A percentile compares a stretch with the other conserved stretches of the same genome.
These are phyloP conservation scores for Enteromius treurensis DNA, from an alignment of 2,797 vertebrate genomes.

Conservation along the genomic window DNA sequence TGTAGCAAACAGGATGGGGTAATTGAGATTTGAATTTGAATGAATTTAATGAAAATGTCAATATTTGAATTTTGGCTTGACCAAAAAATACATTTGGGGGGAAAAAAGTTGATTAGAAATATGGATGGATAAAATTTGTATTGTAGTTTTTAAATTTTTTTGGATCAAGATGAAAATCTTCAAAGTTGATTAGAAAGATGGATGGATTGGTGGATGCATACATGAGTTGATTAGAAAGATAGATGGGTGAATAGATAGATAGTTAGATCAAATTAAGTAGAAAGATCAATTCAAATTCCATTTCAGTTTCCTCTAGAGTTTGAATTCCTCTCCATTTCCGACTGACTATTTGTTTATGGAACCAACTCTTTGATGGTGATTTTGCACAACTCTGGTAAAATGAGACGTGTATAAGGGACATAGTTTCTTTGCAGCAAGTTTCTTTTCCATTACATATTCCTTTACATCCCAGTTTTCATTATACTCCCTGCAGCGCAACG, in stretches of 20 bases:
- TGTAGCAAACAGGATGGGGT: background rate
- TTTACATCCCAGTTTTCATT: conserved; percentile 13
- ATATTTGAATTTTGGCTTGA: background rate
- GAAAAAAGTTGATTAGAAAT: background rate
- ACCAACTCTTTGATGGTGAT: background rate
- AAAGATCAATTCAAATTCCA: background rate
- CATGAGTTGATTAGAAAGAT: background rate
- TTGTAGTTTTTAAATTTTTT: background rate
- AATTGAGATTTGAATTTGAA: background rate
- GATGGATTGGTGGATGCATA: background rate
- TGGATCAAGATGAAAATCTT: background rate
- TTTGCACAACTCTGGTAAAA: background rate
- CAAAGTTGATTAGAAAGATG: background rate
- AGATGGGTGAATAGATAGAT: background rate
- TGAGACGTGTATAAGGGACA: background rate
- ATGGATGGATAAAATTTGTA: background rate
- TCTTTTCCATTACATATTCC: background rate
- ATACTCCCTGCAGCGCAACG: background rate
- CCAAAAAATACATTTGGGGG: background rate
- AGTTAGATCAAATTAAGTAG: background rate
- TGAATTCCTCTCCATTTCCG: background rate
- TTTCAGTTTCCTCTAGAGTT: background rate
- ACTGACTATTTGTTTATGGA: background rate
- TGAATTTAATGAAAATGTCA: background rate
- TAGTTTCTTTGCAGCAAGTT: background rate